Evolutionary conservation across 1,140 invertebrate species (phyloP).

Genomic region (Cotesia typhae): DNA sequence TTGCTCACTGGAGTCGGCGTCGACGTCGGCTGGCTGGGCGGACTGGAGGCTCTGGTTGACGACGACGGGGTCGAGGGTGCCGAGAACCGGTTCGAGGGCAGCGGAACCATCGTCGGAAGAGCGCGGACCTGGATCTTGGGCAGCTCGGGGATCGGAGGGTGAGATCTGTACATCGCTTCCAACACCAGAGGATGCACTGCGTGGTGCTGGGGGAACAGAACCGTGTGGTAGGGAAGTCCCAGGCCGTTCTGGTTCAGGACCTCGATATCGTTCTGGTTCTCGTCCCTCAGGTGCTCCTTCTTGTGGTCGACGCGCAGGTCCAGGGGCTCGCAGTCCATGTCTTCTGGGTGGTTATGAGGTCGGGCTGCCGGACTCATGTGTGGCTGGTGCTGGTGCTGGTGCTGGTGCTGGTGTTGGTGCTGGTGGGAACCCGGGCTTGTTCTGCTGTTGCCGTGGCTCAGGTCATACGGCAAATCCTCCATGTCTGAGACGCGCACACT

Average conservation of each 20-base stretch:
- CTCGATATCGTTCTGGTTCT: constrained; percentile 70
- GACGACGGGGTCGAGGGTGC: constrained; percentile 50
- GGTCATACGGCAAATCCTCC: constrained; percentile 70
- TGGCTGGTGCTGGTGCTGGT: constrained; percentile 63
- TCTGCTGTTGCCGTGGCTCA: constrained; percentile 61
- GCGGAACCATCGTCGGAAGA: constrained; percentile 61
- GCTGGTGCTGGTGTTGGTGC: constrained; percentile 42
- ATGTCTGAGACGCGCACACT: constrained; percentile 67
- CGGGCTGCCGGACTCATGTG: constrained; percentile 68
- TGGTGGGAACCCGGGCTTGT: constrained; percentile 44
- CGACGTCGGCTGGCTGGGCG: constrained; percentile 40
- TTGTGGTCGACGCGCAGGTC: constrained; percentile 86
- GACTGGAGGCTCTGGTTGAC: constrained; percentile 40
- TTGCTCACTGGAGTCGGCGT: constrained; percentile 50
- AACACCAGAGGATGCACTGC: constrained; percentile 74
- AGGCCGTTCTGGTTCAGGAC: constrained; percentile 60
- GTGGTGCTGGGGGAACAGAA: constrained; percentile 70
- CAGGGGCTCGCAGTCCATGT: constrained; percentile 71
- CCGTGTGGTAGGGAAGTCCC: constrained; percentile 61
- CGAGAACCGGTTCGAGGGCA: constrained; percentile 62
- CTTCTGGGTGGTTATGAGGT: constrained; percentile 53
- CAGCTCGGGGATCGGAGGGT: constrained; percentile 58
- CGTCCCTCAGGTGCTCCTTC: constrained; percentile 76
- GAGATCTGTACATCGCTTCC: constrained; percentile 76
- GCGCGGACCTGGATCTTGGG: constrained; percentile 66